A percentile compares a stretch with the other conserved stretches of the same genome.
phyloP scores from a whole-genome alignment of 2,113 vertebrate species.

The Pedionomus torquatus region DNA sequence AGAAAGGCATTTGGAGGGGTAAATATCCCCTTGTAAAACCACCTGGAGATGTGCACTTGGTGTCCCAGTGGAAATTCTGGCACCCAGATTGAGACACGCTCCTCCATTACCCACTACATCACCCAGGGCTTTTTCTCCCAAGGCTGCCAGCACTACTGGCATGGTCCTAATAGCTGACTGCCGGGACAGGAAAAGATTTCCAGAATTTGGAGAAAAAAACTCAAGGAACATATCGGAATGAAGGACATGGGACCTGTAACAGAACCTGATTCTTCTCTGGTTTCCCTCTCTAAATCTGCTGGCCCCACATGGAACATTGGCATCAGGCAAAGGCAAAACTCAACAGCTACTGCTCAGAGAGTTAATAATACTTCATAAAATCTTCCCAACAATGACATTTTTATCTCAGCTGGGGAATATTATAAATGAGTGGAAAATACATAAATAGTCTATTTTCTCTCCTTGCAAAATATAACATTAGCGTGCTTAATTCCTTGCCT shows the following conservation, averaged over 20 bases:
- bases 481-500: not conserved
- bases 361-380: not conserved
- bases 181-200: not conserved
- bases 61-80: not conserved
- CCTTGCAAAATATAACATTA: not conserved
- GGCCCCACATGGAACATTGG: rapidly evolving
- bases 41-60: rapidly evolving
- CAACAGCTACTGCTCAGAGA: not conserved
- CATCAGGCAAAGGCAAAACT: not conserved
- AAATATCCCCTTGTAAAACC: not conserved
- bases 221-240: not conserved
- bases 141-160: not conserved
- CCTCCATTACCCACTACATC: not conserved
- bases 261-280: not conserved
- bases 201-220: not conserved
- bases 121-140: not conserved
- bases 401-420: not conserved
- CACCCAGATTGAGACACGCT: not conserved
- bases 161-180: too few species aligned
- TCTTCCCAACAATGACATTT: not conserved
- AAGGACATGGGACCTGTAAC: not conserved
- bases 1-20: not conserved
- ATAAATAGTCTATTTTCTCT: slow-evolving; percentile 18
- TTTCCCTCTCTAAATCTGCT: not conserved
- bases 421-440: not conserved